Evolutionary conservation across 2,113 vertebrate species (phyloP).

Genomic region (Macroglossus sobrinus): DNA sequence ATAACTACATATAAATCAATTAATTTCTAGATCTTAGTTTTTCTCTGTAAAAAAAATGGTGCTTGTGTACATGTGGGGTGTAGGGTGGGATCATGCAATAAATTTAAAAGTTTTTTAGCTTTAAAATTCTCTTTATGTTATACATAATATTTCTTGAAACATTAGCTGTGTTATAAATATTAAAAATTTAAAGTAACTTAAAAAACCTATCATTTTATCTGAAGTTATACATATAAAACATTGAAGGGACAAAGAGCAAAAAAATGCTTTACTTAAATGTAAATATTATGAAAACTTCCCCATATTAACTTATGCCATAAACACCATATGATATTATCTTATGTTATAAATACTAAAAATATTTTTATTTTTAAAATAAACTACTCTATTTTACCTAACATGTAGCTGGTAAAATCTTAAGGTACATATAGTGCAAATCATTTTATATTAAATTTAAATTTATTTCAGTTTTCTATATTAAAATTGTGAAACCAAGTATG

Average conservation of each 20-base stretch:
- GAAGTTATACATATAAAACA: background rate
- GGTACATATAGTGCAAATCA: background rate
- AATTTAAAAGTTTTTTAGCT: background rate
- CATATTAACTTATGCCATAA: background rate
- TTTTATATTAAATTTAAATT: background rate
- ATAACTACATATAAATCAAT: background rate
- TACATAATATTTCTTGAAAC: background rate
- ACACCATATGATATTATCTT: background rate
- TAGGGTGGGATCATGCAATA: accelerated
- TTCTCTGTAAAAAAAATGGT: background rate
- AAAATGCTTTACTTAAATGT: background rate
- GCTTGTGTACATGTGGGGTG: no score
- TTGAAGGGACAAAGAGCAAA: background rate
- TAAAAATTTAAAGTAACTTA: background rate
- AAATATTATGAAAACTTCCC: background rate
- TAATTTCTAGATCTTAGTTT: background rate
- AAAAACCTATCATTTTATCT: background rate
- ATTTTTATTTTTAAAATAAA: constrained; percentile 2
- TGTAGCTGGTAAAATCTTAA: background rate
- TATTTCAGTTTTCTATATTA: background rate
- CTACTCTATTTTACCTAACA: background rate
- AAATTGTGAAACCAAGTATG: background rate
- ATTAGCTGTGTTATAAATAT: background rate
- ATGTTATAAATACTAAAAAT: background rate
- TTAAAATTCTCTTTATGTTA: background rate